phyloP scores from a whole-genome alignment of 2,113 vertebrate genomes.

The Oreotrochilus melanogaster region DNA sequence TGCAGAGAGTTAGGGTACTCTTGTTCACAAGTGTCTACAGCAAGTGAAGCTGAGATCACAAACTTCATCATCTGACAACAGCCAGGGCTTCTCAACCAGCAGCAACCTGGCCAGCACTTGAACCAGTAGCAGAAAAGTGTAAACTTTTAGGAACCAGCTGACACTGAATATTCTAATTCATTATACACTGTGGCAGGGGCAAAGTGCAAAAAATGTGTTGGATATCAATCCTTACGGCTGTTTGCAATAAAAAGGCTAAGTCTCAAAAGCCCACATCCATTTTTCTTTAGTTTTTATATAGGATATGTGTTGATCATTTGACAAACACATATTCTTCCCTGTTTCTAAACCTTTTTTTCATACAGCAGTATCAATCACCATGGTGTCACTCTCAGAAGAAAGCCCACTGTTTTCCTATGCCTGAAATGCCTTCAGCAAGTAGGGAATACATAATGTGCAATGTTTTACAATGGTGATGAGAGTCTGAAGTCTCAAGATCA shows the following conservation, averaged over 20 bases:
- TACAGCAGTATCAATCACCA: not conserved
- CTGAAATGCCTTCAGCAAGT: constrained; percentile 32
- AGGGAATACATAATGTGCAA: constrained; percentile 42
- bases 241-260: not conserved
- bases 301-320: not conserved
- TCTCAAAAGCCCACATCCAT: not conserved
- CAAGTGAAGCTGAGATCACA: not conserved
- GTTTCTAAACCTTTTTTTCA: not conserved
- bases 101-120: not conserved
- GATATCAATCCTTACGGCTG: not conserved
- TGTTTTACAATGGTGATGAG: constrained; percentile 58
- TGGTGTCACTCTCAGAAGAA: not conserved
- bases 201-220: not conserved
- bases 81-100: not conserved
- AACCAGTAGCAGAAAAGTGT: not conserved
- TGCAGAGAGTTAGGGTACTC: not conserved
- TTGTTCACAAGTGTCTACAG: not conserved
- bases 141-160: not conserved
- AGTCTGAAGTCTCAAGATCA: constrained; percentile 53
- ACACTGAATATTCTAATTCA: not conserved
- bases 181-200: not conserved
- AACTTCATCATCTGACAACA: not conserved
- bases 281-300: not conserved
- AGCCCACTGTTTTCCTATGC: not conserved
- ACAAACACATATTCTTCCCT: not conserved